Evolutionary conservation across 2,888 invertebrate species (phyloP).

Genomic region (Tholera decimalis): DNA sequence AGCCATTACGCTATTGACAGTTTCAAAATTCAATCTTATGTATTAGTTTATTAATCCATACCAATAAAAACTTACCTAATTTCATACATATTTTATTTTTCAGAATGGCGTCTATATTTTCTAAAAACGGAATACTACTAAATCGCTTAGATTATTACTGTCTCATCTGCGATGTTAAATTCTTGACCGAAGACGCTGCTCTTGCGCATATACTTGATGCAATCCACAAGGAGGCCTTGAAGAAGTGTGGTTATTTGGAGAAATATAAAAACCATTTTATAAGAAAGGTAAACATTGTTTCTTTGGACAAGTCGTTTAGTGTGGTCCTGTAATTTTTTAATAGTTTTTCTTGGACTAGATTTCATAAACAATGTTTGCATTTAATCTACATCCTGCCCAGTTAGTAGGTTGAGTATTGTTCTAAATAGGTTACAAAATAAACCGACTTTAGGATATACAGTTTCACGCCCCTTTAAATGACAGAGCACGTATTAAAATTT

Average conservation of each 20-base stretch:
- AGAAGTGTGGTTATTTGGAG: conserved; percentile 31
- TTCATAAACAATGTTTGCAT: no score
- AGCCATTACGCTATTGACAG: no score
- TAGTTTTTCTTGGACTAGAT: no score
- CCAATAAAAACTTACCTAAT: not conserved
- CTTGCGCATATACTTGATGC: conserved; percentile 21
- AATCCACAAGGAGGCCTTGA: conserved; percentile 24
- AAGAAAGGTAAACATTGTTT: conserved; percentile 39
- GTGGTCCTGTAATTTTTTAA: no score
- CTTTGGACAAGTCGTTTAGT: no score
- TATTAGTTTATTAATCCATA: not conserved
- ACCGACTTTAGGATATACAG: no score
- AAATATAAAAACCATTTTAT: conserved; percentile 45
- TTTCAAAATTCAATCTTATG: no score
- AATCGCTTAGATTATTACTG: conserved; percentile 45
- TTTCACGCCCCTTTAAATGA: no score
- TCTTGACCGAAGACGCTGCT: conserved; percentile 27
- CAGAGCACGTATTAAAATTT: no score
- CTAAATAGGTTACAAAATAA: no score
- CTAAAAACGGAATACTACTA: conserved; percentile 45
- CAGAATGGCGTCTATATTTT: conserved; percentile 52
- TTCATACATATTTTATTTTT: conserved; percentile 5
- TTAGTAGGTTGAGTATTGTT: no score
- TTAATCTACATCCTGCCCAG: no score
- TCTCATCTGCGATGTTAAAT: conserved; percentile 28